These are phyloP conservation scores for Pica pica DNA, from an alignment of 2,113 vertebrate species.

Conservation along the genomic window DNA sequence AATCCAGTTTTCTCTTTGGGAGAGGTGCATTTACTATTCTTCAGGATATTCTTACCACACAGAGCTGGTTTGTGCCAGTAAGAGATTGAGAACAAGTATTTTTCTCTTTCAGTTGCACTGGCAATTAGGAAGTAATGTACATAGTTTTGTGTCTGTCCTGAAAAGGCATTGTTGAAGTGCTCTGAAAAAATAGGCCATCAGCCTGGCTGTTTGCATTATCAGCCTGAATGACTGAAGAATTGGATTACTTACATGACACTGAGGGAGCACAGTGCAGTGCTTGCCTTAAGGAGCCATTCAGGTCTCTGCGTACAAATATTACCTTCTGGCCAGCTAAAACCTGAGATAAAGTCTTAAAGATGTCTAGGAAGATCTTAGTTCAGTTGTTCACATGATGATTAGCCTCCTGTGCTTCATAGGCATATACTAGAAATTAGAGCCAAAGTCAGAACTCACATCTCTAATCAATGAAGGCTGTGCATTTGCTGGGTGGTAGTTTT, in stretches of 20 bases:
- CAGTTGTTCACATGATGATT: neutral
- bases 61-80: conserved; percentile 41
- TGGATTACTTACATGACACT: conserved; percentile 15
- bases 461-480: neutral
- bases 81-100: conserved; percentile 43
- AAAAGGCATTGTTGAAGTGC: conserved; percentile 55
- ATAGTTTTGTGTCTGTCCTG: conserved; percentile 35
- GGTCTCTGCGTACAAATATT: neutral
- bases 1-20: neutral
- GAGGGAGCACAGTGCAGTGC: neutral
- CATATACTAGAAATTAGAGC: neutral
- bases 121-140: conserved; percentile 50
- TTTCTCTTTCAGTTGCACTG: conserved; percentile 36
- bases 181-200: conserved; percentile 54
- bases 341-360: neutral
- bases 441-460: neutral
- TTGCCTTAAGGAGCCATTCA: neutral
- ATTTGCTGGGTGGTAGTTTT: neutral
- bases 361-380: neutral
- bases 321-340: neutral
- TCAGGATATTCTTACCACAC: neutral
- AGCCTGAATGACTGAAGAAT: neutral
- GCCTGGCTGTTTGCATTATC: conserved; percentile 12
- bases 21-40: neutral
- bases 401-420: neutral